Conservation (phyloP, 2,113 vertebrate genomes). For the Origma solitaria region DNA sequence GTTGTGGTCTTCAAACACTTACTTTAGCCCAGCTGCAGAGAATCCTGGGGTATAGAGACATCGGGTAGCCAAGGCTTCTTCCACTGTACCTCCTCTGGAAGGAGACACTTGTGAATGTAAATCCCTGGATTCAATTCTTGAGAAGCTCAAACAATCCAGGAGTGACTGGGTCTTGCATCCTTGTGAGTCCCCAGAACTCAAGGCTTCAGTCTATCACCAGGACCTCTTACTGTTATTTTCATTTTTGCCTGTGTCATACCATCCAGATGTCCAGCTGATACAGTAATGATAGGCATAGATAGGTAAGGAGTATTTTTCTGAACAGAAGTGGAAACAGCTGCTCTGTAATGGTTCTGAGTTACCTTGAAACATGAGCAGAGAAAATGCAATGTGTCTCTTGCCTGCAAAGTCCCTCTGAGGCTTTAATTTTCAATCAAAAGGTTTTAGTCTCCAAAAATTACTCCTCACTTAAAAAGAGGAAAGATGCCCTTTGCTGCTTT, state of each 20-base stretch:
- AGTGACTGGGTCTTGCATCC: not conserved
- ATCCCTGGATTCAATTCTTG: not conserved
- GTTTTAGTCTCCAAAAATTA: constrained; percentile 14
- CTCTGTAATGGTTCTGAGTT: not conserved
- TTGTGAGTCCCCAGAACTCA: not conserved
- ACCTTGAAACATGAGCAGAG: not conserved
- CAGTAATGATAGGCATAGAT: not conserved
- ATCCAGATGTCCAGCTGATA: not conserved
- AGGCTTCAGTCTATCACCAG: not conserved
- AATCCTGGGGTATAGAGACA: not conserved
- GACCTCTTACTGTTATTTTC: not conserved
- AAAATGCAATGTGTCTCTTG: not conserved
- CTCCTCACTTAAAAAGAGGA: not conserved
- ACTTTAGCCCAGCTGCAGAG: not conserved
- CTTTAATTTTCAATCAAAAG: constrained; percentile 7
- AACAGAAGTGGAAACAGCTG: constrained; percentile 10
- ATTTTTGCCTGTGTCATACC: not conserved
- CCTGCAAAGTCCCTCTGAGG: not conserved
- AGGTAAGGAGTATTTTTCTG: not conserved
- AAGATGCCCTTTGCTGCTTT: constrained; percentile 31
- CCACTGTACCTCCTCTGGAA: not conserved
- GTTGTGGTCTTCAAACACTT: not conserved
- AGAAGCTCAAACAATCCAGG: not conserved
- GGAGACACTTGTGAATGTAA: not conserved
- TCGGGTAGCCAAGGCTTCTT: not conserved